Evolutionary conservation across 2,888 invertebrate species (phyloP), one percentile per base, ranked within the genome.

Genomic region (Tanytarsus gracilentus): DNA sequence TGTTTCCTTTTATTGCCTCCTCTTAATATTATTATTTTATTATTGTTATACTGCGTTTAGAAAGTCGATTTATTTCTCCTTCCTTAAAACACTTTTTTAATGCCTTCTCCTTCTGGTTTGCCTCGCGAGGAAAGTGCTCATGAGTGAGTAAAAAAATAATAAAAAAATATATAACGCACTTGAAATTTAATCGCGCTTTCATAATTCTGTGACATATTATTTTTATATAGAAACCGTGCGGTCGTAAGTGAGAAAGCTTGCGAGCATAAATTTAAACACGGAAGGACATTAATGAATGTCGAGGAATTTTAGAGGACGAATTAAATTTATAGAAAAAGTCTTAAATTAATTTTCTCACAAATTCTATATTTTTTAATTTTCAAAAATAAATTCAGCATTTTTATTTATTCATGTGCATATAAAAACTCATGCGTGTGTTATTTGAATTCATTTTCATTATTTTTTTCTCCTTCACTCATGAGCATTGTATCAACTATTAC

Each of bases 1-100:
- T 58, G 44, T 58, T 58, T 25, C 40, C 23, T 58, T 58, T 58
- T 58, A 58, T 58, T 58, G 58, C 58, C 58, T 16, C 48, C 48
- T 58, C n/a, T n/a, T n/a, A n/a, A n/a, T 58, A 58, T 58, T 58
- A 48, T 58, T 58, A 48, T 58, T 58, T 58, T 58, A 58, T 58
- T 58, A 58, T 58, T 58, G 58, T n/a, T n/a, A n/a, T n/a, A n/a
- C n/a, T n/a, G 58, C 58, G 18, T 48, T 44, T 44, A 44, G 44
- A 44, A 44, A 40, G 18, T 14, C 9, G 44, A 44, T 33, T 33
- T 33, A 29, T 29, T 5, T n/a, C n/a, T n/a, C n/a, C n/a, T n/a
- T n/a, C n/a, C n/a, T n/a, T n/a, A n/a, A n/a, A n/a, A n/a, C n/a
- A n/a, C n/a, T n/a, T n/a, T n/a, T n/a, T n/a, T n/a, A n/a, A n/a